A percentile compares a stretch with the other conserved stretches of the same genome.
Conservation (phyloP, 1,140 invertebrate species). For the Apolygus lucorum region DNA sequence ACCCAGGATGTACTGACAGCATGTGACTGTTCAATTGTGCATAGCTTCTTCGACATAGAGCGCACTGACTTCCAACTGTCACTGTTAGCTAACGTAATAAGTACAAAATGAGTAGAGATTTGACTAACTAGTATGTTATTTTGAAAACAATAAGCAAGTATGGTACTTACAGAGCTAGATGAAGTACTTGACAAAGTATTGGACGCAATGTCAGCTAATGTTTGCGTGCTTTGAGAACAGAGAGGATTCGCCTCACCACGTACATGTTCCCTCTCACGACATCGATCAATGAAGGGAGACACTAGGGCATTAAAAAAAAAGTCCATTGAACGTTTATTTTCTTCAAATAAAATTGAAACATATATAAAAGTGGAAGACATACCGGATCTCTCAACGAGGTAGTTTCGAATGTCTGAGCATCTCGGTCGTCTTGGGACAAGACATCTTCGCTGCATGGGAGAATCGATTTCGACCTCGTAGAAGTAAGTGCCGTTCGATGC, state of each 20-base stretch:
- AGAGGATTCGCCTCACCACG: conserved; percentile 42
- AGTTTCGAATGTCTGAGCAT: conserved; percentile 37
- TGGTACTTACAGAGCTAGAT: conserved; percentile 13
- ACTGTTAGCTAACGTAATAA: not conserved
- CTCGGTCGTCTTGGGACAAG: conserved; percentile 32
- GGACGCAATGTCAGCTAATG: conserved; percentile 25
- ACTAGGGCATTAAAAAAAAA: conserved; percentile 8
- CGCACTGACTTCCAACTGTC: conserved; percentile 31
- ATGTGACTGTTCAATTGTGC: conserved; percentile 38
- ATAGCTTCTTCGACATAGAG: conserved; percentile 37
- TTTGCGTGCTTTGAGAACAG: conserved; percentile 31
- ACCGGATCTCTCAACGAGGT: conserved; percentile 34
- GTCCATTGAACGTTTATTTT: not conserved
- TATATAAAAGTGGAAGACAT: conserved; percentile 12
- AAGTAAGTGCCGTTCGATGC: conserved; percentile 8
- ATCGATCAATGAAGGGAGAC: conserved; percentile 29
- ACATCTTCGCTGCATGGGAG: conserved; percentile 11
- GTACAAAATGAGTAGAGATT: too few species aligned
- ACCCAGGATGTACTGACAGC: conserved; percentile 43
- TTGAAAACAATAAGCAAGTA: too few species aligned
- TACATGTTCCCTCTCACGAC: conserved; percentile 41
- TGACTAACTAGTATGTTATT: too few species aligned
- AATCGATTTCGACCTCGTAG: conserved; percentile 11
- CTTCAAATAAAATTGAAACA: too few species aligned
- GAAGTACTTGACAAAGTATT: conserved; percentile 26